Percentiles rank a stretch among this genome's conserved stretches.
Conservation (phyloP, 2,797 vertebrate species). For the Crax fasciolata region DNA sequence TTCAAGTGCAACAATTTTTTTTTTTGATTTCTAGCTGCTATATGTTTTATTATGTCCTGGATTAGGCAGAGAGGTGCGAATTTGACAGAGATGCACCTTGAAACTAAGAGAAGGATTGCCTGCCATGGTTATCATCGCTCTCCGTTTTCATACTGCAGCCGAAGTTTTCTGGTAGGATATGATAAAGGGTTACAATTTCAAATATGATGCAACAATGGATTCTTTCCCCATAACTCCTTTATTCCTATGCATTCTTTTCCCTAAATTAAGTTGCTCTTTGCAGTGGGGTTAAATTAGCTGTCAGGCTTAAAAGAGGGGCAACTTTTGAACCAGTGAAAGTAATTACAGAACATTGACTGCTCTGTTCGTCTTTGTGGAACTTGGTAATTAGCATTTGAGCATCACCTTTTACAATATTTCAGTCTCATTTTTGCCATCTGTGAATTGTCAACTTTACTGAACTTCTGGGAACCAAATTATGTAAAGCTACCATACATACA, state of each 20-base stretch:
- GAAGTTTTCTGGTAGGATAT: background rate
- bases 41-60: background rate
- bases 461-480: background rate
- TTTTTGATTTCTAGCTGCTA: background rate
- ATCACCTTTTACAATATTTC: background rate
- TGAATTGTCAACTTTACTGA: background rate
- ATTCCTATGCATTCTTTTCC: background rate
- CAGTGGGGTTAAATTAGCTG: background rate
- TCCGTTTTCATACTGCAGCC: background rate
- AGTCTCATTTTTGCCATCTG: background rate
- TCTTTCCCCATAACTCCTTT: background rate
- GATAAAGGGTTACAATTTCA: background rate
- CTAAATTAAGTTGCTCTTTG: background rate
- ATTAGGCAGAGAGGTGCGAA: background rate
- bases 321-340: background rate
- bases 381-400: background rate
- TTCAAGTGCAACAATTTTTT: fast-evolving
- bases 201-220: background rate
- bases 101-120: background rate
- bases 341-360: background rate
- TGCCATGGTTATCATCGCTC: background rate
- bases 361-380: background rate
- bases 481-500: background rate
- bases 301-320: background rate
- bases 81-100: background rate